Evolutionary conservation across 1,140 invertebrate genomes (phyloP).

Genomic region (Atta texana): DNA sequence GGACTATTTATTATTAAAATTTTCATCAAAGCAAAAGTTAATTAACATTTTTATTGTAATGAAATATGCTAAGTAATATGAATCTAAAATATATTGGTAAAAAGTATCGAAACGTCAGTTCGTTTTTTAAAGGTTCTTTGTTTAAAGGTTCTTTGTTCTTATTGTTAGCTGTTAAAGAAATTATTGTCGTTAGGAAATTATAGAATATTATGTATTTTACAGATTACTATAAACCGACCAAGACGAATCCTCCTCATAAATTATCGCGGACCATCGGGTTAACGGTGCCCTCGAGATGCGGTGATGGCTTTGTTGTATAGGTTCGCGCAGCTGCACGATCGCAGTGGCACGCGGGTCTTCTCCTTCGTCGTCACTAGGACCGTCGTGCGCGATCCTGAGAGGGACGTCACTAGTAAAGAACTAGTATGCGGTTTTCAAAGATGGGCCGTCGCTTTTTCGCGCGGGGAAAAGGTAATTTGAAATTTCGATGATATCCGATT

Average conservation of each 20-base stretch:
- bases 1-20: neutral
- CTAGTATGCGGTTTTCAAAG: conserved; percentile 94
- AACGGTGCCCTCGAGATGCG: conserved; percentile 82
- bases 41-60: neutral
- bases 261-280: conserved; percentile 65
- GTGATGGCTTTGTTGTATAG: conserved; percentile 94
- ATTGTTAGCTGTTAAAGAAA: neutral
- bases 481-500: neutral
- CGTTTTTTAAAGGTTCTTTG: neutral
- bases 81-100: neutral
- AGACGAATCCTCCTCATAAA: conserved; percentile 38
- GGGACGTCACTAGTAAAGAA: conserved; percentile 94
- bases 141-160: neutral
- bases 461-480: conserved; percentile 89
- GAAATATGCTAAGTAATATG: neutral
- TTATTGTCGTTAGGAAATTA: neutral
- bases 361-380: conserved; percentile 94
- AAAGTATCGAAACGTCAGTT: neutral
- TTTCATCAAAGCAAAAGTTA: conserved; percentile 3
- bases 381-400: conserved; percentile 92
- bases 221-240: conserved; percentile 10
- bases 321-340: conserved; percentile 94
- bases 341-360: conserved; percentile 94
- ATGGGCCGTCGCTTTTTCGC: conserved; percentile 95
- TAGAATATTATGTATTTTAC: neutral